phyloP scores from a whole-genome alignment of 37 sponge, comb jelly and placozoan genomes.

The Hexactinellida sp. region DNA sequence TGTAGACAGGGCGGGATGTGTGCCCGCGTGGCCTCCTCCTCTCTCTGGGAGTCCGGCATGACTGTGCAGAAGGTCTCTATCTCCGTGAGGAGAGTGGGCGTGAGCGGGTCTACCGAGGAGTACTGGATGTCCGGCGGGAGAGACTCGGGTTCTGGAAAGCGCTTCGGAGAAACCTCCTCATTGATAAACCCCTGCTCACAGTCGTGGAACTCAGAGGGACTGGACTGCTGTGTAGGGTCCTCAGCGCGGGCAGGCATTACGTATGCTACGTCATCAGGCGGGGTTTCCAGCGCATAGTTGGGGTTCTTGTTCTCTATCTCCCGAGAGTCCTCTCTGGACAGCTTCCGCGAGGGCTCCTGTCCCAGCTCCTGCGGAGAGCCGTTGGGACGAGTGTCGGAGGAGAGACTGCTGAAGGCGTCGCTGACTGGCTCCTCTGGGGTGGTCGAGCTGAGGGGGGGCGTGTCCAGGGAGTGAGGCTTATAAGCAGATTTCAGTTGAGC shows the following conservation, averaged over 20 bases:
- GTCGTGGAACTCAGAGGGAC: not conserved
- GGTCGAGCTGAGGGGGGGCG: conserved; percentile 3
- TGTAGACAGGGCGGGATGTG: not conserved
- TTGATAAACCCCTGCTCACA: not conserved
- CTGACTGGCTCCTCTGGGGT: not conserved
- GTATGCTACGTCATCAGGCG: not conserved
- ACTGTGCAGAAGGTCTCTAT: not conserved
- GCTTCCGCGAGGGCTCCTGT: not conserved
- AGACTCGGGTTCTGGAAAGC: not conserved
- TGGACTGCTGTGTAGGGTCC: not conserved
- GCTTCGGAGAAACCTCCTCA: not conserved
- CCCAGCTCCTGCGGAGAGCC: not conserved
- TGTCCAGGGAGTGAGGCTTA: not conserved
- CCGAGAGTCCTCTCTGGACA: not conserved
- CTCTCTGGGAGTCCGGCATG: not conserved
- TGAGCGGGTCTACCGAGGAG: not conserved
- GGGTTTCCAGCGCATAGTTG: not conserved
- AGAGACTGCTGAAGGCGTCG: not conserved
- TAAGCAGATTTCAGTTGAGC: not conserved
- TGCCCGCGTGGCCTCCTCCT: not conserved
- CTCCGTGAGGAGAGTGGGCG: not conserved
- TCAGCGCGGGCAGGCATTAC: not conserved
- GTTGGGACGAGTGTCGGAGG: not conserved
- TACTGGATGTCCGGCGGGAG: not conserved
- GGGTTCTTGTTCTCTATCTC: conserved; percentile 1